Evolutionary conservation across 2,113 vertebrate species (phyloP).

Genomic region (Heloderma charlesbogerti): DNA sequence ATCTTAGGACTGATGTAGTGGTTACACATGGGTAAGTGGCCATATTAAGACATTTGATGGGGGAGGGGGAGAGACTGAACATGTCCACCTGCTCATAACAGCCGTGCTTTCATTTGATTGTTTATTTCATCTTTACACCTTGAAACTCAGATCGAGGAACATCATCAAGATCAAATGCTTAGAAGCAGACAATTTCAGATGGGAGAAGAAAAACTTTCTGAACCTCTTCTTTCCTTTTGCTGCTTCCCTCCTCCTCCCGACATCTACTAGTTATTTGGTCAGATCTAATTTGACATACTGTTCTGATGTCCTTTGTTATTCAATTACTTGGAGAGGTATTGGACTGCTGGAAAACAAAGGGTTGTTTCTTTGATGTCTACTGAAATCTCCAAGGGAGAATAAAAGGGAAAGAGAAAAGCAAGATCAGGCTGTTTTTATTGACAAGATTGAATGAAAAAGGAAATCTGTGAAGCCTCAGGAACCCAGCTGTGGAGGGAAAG

Average conservation of each 20-base stretch:
- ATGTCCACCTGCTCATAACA: not conserved
- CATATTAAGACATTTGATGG: not conserved
- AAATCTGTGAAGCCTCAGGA: constrained; percentile 28
- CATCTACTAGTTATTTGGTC: constrained; percentile 32
- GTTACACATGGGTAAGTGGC: not conserved
- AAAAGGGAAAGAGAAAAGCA: constrained; percentile 22
- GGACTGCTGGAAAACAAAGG: constrained; percentile 38
- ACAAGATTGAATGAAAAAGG: constrained; percentile 49
- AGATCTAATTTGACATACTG: constrained; percentile 31
- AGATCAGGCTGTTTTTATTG: constrained; percentile 14
- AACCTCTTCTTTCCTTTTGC: constrained; percentile 18
- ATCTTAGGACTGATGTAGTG: not conserved
- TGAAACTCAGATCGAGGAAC: not conserved
- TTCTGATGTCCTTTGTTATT: constrained; percentile 61
- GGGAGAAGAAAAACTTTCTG: not conserved
- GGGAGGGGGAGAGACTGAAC: not conserved
- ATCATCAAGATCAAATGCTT: not conserved
- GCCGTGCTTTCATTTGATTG: not conserved
- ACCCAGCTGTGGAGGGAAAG: constrained; percentile 11
- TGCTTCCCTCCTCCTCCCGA: constrained; percentile 10
- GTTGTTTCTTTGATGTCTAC: constrained; percentile 30
- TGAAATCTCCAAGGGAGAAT: constrained; percentile 29
- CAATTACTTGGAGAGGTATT: constrained; percentile 39
- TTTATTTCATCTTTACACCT: not conserved
- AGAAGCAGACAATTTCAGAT: constrained; percentile 21